Base-by-base conservation (phyloP, 2,797 vertebrate genomes). In the Streptopelia turtur region DNA sequence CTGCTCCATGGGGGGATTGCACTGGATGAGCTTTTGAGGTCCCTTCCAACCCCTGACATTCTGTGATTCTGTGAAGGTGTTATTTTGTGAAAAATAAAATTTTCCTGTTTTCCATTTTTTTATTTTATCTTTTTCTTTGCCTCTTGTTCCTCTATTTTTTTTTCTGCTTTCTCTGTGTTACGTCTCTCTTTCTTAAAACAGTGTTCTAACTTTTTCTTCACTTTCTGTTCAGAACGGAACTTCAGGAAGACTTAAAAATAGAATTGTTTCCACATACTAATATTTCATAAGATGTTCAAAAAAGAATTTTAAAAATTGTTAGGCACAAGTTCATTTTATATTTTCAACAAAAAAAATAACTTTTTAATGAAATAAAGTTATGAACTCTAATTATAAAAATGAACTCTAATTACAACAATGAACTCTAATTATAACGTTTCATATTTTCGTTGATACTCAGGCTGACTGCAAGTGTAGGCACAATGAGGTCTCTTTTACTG, bases 341-440 rank as follows among this genome's bases (percentile, higher is more conserved):
- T 90, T 90, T 94, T 88, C 37, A 88, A 78, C 16, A 65, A 55
- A 72, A 72, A 78, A 4, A 5, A 12, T 64, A 94, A 83, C 57
- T 43, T 91, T 63, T 59, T 86, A 91, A 92, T 91, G 74, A 91
- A 87, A 43, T 61, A 60, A 74, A 82, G 45, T 76, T 45, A 43
- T 43, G 41, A 43, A 43, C 41, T 43, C 41, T 43, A 43, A 43
- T 43, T 43, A 43, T 43, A 43, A 43, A 43, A 43, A 86, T 61
- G 55, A 94, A 79, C 79, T 89, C 55, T 77, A 95, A 91, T 94
- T 93, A 81, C 77, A 86, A 83, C 39, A 52, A 59, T 41, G 53
- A 92, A 76, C 52, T 69, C 15, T 86, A 96, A 95, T 95, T 87
- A 92, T 78, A 89, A 59, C 57, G 57, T 76, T 93, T 95, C 61